Conservation (phyloP, 53 echinoderm and acorn worm genomes). For the Luidia sarsii region DNA sequence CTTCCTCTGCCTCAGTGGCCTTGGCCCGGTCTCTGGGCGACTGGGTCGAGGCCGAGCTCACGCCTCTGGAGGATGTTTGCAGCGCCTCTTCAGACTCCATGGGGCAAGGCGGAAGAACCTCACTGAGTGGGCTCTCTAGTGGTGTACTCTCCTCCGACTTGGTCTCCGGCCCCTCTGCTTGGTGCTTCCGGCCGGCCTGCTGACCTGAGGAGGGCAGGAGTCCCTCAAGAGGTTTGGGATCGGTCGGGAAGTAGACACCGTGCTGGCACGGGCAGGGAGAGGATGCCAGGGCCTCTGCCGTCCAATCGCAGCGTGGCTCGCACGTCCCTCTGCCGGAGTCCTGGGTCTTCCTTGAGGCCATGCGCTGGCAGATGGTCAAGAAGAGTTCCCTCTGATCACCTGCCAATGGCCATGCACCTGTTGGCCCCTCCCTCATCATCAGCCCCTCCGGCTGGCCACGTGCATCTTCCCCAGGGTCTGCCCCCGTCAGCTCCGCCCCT, state of each 20-base stretch:
- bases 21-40: no score
- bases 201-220: no score
- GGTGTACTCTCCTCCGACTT: no score
- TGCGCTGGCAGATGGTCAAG: slow-evolving; percentile 8
- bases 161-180: no score
- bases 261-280: slow-evolving; percentile 2
- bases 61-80: not conserved
- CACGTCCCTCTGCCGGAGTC: not conserved
- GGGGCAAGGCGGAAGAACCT: not conserved
- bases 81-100: not conserved
- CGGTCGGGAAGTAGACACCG: not conserved
- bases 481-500: not conserved
- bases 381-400: not conserved
- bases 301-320: slow-evolving; percentile 49
- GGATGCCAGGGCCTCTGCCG: not conserved
- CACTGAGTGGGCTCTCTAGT: no score
- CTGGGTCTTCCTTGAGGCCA: not conserved
- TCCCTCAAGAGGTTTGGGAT: no score
- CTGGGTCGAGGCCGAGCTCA: not conserved
- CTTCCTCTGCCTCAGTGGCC: no score
- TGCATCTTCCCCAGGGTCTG: not conserved
- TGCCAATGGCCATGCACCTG: not conserved
- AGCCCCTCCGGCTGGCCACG: no score
- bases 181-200: no score
- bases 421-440: no score